phyloP scores from a whole-genome alignment of 2,113 vertebrate genomes.

The Sminthopsis crassicaudata region DNA sequence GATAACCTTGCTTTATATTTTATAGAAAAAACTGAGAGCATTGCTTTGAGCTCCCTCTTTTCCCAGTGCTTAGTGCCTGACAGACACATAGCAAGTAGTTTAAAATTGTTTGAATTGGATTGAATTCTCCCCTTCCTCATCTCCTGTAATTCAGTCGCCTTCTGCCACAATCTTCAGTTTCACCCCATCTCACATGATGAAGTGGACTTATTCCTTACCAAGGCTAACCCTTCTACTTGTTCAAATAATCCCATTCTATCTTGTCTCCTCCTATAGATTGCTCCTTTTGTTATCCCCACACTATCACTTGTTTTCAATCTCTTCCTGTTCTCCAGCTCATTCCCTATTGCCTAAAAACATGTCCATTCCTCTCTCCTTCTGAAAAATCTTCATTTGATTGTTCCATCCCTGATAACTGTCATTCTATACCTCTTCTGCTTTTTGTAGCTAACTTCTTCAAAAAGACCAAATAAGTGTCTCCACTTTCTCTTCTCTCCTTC shows the following conservation, averaged over 20 bases:
- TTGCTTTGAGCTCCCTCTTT: background rate
- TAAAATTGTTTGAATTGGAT: background rate
- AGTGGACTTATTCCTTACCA: background rate
- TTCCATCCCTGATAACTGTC: background rate
- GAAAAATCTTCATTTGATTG: background rate
- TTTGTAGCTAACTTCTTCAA: background rate
- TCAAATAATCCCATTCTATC: background rate
- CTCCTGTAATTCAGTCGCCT: background rate
- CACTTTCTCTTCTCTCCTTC: background rate
- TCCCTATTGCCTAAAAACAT: background rate
- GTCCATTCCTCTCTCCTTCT: background rate
- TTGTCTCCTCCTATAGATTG: background rate
- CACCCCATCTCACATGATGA: background rate
- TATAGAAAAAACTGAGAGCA: background rate
- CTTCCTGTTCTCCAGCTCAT: background rate
- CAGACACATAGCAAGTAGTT: background rate
- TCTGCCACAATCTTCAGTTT: background rate
- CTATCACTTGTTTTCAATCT: background rate
- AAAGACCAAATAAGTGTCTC: background rate
- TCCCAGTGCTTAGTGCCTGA: background rate
- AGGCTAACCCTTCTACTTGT: background rate
- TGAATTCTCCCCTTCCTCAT: background rate
- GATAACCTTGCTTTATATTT: background rate
- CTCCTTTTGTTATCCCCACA: background rate
- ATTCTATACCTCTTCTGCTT: background rate